These are phyloP conservation scores for Cotesia chilonis DNA, from an alignment of 1,140 invertebrate species.

Conservation along the genomic window DNA sequence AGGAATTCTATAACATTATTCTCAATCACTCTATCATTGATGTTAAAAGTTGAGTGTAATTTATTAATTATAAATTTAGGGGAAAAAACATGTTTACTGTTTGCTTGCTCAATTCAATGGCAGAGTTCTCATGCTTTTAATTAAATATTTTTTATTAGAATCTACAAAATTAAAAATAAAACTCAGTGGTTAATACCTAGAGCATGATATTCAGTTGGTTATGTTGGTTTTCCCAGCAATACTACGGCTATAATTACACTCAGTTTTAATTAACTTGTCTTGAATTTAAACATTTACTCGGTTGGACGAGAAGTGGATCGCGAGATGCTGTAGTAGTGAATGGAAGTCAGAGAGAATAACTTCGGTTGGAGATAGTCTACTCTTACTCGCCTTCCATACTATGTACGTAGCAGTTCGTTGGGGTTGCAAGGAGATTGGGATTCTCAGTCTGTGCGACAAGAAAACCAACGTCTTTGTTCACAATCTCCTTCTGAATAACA, in stretches of 20 bases:
- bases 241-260: conserved; percentile 48
- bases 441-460: conserved; percentile 25
- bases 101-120: too few relatives aligned
- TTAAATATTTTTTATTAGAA: not conserved
- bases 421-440: conserved; percentile 27
- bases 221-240: conserved; percentile 17
- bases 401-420: not conserved
- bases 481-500: conserved; percentile 12
- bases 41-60: too few relatives aligned
- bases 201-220: conserved; percentile 15
- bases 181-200: not conserved
- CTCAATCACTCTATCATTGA: too few relatives aligned
- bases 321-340: conserved; percentile 15
- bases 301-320: conserved; percentile 28
- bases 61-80: too few relatives aligned
- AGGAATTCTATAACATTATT: not conserved
- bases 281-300: conserved; percentile 53
- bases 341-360: conserved; percentile 24
- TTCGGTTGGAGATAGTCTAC: conserved; percentile 18
- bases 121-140: not conserved
- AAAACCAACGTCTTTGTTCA: conserved; percentile 27
- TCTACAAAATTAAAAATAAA: not conserved
- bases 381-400: too few relatives aligned
- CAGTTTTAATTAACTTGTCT: conserved; percentile 56
- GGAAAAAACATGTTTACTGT: not conserved